These are phyloP conservation scores for Ctenopoma multispine DNA, from an alignment of 2,797 vertebrate genomes.

Conservation along the genomic window DNA sequence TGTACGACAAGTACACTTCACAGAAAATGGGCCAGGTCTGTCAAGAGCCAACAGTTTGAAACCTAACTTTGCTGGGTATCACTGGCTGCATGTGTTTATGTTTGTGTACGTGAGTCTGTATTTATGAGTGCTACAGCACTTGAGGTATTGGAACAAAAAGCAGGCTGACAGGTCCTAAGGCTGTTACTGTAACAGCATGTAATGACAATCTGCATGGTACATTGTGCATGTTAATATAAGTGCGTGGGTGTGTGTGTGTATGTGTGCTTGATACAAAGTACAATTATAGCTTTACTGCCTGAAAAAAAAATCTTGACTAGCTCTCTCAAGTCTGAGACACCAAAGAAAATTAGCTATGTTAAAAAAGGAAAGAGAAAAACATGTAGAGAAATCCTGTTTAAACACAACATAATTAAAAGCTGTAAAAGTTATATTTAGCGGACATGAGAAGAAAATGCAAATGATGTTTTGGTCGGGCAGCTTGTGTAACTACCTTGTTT, in stretches of 20 bases:
- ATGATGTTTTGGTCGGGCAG: constrained; percentile 32
- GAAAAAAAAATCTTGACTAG: constrained; percentile 2
- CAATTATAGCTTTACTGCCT: constrained; percentile 26
- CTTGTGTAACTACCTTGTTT: constrained; percentile 28
- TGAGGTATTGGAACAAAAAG: constrained; percentile 29
- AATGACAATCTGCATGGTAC: constrained; percentile 43
- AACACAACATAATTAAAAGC: constrained; percentile 36
- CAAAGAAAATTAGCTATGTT: constrained; percentile 5
- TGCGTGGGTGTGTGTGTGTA: constrained; percentile 30
- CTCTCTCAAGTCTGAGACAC: neutral
- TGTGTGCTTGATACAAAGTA: constrained; percentile 5
- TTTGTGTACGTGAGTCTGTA: neutral
- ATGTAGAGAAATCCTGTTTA: constrained; percentile 6
- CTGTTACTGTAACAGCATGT: constrained; percentile 44
- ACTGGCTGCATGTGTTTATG: constrained; percentile 2
- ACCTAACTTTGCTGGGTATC: constrained; percentile 3
- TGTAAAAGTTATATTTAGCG: constrained; percentile 49
- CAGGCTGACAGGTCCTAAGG: constrained; percentile 41
- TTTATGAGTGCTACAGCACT: constrained; percentile 10
- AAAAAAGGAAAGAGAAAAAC: neutral
- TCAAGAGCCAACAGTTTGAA: constrained; percentile 41
- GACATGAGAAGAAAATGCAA: constrained; percentile 49
- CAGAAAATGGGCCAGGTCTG: constrained; percentile 38
- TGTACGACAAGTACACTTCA: constrained; percentile 42
- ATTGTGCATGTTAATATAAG: constrained; percentile 14